Base-by-base conservation (phyloP, 2,888 invertebrate genomes). In the Eupithecia insigniata region DNA sequence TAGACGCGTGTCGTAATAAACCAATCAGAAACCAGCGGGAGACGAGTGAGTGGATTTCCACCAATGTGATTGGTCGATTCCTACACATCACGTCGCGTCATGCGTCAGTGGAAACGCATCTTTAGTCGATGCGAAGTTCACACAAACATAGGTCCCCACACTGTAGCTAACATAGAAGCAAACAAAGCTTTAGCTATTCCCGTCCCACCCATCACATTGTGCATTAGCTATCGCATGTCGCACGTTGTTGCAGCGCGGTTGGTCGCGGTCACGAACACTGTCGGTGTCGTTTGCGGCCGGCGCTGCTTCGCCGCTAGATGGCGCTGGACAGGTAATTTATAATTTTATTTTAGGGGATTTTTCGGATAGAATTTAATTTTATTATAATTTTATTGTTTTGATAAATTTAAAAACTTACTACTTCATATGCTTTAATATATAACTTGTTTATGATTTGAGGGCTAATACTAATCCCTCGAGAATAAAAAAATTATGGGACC, bases 261-360 rank as follows among this genome's bases (percentile, higher is more conserved):
- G 98, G 98, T 97, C 98, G 43, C 95, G 98, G 76, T 97, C 98
- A 61, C 95, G 98, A 82, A 98, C 98, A 70, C 95, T 98, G 82
- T 98, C 98, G 70, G 97, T 98, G 70, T 98, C 98, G 85, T 98
- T 97, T 89, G 96, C 96, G 34, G 96, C 96, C 46, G 97, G 97
- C 77, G 96, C 96, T 28, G 96, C 95, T 66, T 97, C 98, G 85
- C 98, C 98, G 74, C 92, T 96, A 76, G 98, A 97, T 97, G 81
- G 96, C 96, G 76, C 96, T 94, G 90, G 93, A 89, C 95, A 94
- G 94, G 94, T 94, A 92, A 89, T 70, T 32, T 55, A 26, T 22
- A 12, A 22, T 51, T 51, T 22, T 55, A 14, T n/a, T 55, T 55
- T 26, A 51, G 22, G 12, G 22, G 51, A 8, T 8, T 51, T 26